Evolutionary conservation across 2,113 vertebrate genomes (phyloP), one percentile per base, ranked within the genome.

Genomic region (Hypanus sabinus): DNA sequence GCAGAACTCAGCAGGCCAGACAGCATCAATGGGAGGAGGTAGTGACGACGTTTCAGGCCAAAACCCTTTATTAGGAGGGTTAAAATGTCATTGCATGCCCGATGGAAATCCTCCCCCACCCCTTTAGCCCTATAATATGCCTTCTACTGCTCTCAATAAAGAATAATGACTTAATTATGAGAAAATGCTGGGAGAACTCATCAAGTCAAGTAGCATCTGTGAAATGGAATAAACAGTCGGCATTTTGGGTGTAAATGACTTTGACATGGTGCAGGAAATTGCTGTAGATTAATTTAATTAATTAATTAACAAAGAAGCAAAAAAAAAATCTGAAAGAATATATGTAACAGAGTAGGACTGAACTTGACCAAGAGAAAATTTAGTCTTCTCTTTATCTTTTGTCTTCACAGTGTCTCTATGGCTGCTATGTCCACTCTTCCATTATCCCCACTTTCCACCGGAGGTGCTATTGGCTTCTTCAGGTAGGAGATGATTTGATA

Each of bases 361-460:
- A 33, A 90, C 1, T n/a, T 33, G 60, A 65, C 60, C 27, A 5
- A 1, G 30, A 2, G 12, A 65, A 90, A 90, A 2, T 62, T 90
- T 30, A 93, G 20, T 93, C 90, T 22, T 71, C 20, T 71, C 20
- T 71, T 14, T 77, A 36, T 46, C 96, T 95, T 95, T 96, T 95
- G 96, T 95, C 94, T 96, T 95, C 96, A 83, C 94, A 99, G 98
- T 99, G 98, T 98, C 97, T 99, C 95, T 99, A 99, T 90, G 98
- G 98, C 97, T 99, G 98, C 96, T 99, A 99, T 92, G 98, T 99
- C 95, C 98, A 99, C 96, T 99, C 98, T 96, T 99, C 98, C 96
- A 99, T 99, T 97, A 99, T 99, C 97, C 98, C 98, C 96, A 99
- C 98, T 96, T 99, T 99, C 98, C 98, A 99, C 97, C 97, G 98